Evolutionary conservation across 2,797 vertebrate genomes (phyloP).

Genomic region (Phaenicophaeus curvirostris): DNA sequence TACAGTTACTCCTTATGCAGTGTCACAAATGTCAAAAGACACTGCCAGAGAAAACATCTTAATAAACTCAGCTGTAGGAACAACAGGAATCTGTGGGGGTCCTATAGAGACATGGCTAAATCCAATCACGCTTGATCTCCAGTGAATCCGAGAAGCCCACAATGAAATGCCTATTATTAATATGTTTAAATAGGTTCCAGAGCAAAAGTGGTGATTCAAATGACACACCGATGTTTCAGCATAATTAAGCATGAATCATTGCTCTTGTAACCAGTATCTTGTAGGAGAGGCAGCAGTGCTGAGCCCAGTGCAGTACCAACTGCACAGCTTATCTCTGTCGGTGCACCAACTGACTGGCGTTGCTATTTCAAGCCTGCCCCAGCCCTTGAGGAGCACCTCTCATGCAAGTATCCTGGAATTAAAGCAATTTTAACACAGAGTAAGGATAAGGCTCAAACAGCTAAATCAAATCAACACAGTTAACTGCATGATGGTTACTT

Average conservation of each 20-base stretch:
- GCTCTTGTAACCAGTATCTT: neutral
- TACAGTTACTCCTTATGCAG: neutral
- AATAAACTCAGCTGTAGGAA: neutral
- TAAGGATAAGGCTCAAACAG: neutral
- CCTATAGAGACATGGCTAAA: neutral
- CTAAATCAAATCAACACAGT: neutral
- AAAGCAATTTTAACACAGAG: neutral
- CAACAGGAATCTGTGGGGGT: neutral
- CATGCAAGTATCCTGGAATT: neutral
- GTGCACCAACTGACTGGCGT: too few species aligned
- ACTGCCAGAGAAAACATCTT: neutral
- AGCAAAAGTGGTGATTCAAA: neutral
- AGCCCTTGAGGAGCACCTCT: neutral
- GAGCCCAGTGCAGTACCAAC: neutral
- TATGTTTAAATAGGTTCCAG: too few species aligned
- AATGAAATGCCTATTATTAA: neutral
- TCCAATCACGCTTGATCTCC: too few species aligned
- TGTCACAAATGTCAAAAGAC: neutral
- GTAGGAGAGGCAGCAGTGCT: neutral
- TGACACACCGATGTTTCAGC: accelerated
- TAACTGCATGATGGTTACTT: neutral
- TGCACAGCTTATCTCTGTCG: neutral
- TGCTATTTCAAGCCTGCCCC: neutral
- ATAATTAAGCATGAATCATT: neutral
- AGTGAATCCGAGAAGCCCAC: neutral